Evolutionary conservation across 2,888 invertebrate genomes (phyloP).

Genomic region (Willowsia nigromaculata): DNA sequence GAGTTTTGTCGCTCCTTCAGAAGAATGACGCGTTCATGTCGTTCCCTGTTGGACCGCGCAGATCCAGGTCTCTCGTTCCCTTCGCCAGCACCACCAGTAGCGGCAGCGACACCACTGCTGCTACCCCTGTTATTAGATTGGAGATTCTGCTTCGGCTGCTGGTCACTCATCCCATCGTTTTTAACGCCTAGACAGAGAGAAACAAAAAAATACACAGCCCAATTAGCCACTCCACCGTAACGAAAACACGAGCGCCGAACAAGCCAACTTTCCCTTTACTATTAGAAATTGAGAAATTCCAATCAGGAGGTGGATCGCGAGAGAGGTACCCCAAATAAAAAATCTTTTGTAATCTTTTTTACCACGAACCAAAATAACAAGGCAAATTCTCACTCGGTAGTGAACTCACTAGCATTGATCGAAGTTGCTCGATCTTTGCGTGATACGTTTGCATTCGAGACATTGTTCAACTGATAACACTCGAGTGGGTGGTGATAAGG

Average conservation of each 20-base stretch:
- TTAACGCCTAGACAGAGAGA: slow-evolving; percentile 74
- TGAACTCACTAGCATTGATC: slow-evolving; percentile 74
- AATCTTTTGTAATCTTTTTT: not conserved
- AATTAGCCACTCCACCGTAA: not conserved
- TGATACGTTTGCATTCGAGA: slow-evolving; percentile 60
- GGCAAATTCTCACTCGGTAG: slow-evolving; percentile 76
- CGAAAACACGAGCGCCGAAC: not conserved
- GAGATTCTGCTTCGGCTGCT: slow-evolving; percentile 62
- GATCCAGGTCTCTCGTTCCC: slow-evolving; percentile 66
- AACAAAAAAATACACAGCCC: slow-evolving; percentile 30
- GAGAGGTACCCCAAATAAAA: not conserved
- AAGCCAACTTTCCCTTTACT: not conserved
- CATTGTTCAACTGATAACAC: slow-evolving; percentile 20
- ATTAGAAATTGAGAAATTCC: too few relatives aligned
- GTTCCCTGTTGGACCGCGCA: slow-evolving; percentile 79
- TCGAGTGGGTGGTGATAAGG: not conserved
- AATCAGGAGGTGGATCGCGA: too few relatives aligned
- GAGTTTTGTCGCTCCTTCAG: slow-evolving; percentile 93
- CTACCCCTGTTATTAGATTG: slow-evolving; percentile 28
- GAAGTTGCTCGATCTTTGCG: slow-evolving; percentile 74
- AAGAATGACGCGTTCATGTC: slow-evolving; percentile 80
- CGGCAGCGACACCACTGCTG: slow-evolving; percentile 54
- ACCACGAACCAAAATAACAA: slow-evolving; percentile 50
- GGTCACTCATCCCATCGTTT: slow-evolving; percentile 77
- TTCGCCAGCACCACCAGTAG: slow-evolving; percentile 30